Evolutionary conservation across 1,140 invertebrate species (phyloP), one percentile per base, ranked within the genome.

Genomic region (Dendrolimus punctatus): DNA sequence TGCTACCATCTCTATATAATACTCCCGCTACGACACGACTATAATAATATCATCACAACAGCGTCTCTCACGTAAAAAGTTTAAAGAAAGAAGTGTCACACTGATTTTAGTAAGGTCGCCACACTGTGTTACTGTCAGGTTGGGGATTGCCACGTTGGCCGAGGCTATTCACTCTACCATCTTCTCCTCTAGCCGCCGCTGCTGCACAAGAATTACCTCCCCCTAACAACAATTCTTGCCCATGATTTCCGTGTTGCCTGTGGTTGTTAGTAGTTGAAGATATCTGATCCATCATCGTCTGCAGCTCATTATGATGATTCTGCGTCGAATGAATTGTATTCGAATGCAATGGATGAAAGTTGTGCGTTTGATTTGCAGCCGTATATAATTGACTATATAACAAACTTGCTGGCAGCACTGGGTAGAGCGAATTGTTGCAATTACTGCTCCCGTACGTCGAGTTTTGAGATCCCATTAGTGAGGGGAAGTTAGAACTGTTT

Each of bases 301-400:
- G 91, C 43, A 92, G 70, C 58, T 92, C 91, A 23, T 91, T 91
- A 50, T 91, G 90, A 57, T 91, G 90, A 58, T 89, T 90, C 51
- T 91, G 90, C 9, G 90, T 89, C 9, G 90, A 87, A 53, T 90
- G 89, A 55, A 90, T 85, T 23, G 89, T 88, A 64, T 92, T 89
- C n/a, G 90, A 88, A 68, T 92, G 91, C 39, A 90, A 60, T 37
- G 91, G 91, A 65, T 92, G 91, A 61, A 92, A 93, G 63, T 93
- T 92, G 60, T 94, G 93, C 46, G 92, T 91, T 69, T 95, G 93
- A 69, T 94, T 93, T 39, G 92, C 92, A 9, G 91, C 91, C 2
- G 92, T 92, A 55, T 96, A 95, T 9, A 96, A 80, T 70, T 95
- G 94, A 8, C 94, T 94, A 81, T 96, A 95, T 5, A 96, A 85